Percentiles rank a stretch among this genome's conserved stretches.
Conservation (phyloP, 2,113 vertebrate genomes). For the Thinocorus orbignyianus region DNA sequence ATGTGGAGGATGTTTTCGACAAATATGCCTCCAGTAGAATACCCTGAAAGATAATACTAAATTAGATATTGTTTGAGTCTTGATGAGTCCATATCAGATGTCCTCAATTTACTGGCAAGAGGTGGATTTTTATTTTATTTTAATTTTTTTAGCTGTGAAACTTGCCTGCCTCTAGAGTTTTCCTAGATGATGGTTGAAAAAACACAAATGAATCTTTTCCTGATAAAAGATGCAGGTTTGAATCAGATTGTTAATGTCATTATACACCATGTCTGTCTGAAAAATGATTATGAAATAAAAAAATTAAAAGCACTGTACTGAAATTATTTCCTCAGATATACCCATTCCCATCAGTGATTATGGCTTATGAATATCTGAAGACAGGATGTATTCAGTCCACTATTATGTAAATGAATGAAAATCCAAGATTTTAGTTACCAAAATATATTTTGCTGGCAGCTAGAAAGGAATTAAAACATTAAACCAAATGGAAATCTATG, state of each 20-base stretch:
- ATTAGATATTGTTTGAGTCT: conserved; percentile 26
- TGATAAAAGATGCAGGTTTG: not conserved
- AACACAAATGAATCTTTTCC: not conserved
- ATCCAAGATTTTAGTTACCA: conserved; percentile 53
- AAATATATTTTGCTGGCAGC: conserved; percentile 51
- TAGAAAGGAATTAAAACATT: conserved; percentile 59
- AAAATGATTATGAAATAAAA: not conserved
- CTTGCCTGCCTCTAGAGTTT: not conserved
- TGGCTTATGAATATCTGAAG: conserved; percentile 22
- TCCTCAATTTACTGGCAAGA: not conserved
- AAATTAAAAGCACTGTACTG: not conserved
- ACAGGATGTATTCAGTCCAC: conserved; percentile 12
- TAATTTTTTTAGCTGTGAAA: not conserved
- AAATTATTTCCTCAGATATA: conserved; percentile 6
- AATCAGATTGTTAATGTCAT: not conserved
- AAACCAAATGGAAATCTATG: conserved; percentile 44
- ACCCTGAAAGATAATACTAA: not conserved
- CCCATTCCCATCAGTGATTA: conserved; percentile 30
- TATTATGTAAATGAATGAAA: conserved; percentile 53
- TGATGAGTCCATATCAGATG: not conserved
- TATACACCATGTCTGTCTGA: not conserved
- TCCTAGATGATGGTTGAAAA: not conserved
- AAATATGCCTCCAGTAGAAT: not conserved
- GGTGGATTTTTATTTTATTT: not conserved
- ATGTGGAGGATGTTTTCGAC: not conserved